Evolutionary conservation across 1,140 invertebrate species (phyloP).

Genomic region (Aphaenogaster floridana): DNA sequence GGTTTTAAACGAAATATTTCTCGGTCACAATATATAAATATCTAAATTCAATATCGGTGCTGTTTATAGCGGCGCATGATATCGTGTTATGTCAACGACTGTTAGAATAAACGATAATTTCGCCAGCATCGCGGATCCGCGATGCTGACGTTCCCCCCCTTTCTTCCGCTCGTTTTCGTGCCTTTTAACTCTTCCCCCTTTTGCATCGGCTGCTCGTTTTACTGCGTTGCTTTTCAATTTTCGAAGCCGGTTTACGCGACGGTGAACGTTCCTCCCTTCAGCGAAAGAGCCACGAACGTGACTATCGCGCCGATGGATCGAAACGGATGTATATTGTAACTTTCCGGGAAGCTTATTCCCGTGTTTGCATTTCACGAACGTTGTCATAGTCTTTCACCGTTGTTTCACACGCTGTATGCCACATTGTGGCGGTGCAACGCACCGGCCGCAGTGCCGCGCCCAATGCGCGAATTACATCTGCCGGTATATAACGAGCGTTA

Average conservation of each 20-base stretch:
- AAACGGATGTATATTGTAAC: constrained; percentile 65
- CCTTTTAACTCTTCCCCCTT: constrained; percentile 21
- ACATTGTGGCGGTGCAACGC: constrained; percentile 34
- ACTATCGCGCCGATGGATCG: constrained; percentile 62
- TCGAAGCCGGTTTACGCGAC: constrained; percentile 55
- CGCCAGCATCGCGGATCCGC: constrained; percentile 1
- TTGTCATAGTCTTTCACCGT: constrained; percentile 60
- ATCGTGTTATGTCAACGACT: constrained; percentile 24
- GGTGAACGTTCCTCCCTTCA: constrained; percentile 46
- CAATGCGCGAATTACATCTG: constrained; percentile 9
- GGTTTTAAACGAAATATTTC: background rate
- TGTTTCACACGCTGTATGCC: constrained; percentile 19
- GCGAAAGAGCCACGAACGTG: constrained; percentile 60
- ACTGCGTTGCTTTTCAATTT: constrained; percentile 58
- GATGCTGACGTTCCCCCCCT: background rate
- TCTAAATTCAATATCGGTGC: constrained; percentile 28
- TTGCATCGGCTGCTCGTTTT: constrained; percentile 42
- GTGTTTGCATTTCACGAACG: constrained; percentile 54
- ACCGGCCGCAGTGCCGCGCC: background rate
- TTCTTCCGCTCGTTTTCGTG: constrained; percentile 36
- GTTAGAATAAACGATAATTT: constrained; percentile 55
- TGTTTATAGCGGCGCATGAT: constrained; percentile 1
- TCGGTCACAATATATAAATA: constrained; percentile 26
- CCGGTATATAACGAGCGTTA: constrained; percentile 47
- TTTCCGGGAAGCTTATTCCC: constrained; percentile 62